Evolutionary conservation across 2,797 vertebrate genomes (phyloP).

Genomic region (Botia almorhae): DNA sequence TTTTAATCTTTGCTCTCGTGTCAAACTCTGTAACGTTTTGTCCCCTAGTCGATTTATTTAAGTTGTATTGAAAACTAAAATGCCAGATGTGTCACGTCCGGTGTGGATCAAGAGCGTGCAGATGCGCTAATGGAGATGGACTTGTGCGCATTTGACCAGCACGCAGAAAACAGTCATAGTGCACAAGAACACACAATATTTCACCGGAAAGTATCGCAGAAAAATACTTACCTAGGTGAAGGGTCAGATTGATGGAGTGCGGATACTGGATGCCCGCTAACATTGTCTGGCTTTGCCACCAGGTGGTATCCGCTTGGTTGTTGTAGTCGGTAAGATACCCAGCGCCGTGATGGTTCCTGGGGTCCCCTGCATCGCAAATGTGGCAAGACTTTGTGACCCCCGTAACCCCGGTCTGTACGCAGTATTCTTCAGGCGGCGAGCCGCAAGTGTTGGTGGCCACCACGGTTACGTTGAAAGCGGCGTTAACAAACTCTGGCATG

Average conservation of each 20-base stretch:
- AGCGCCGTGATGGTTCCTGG: constrained; percentile 87
- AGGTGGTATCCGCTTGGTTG: constrained; percentile 95
- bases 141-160: no score
- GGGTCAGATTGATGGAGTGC: constrained; percentile 91
- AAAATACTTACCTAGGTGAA: constrained; percentile 90
- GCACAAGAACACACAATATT: not conserved
- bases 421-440: constrained; percentile 94
- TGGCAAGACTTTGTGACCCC: constrained; percentile 99
- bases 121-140: no score
- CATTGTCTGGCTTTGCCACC: constrained; percentile 99
- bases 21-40: no score
- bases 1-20: no score
- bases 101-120: no score
- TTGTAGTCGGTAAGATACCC: constrained; percentile 97
- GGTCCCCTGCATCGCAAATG: constrained; percentile 89
- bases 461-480: constrained; percentile 95
- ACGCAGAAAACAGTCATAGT: not conserved
- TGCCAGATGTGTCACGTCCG: not conserved
- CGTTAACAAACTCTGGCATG: constrained; percentile 98
- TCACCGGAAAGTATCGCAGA: not conserved
- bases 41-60: not conserved
- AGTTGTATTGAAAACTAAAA: not conserved
- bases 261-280: constrained; percentile 96
- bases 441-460: constrained; percentile 95
- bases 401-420: constrained; percentile 97